Conservation (phyloP, 1,140 invertebrate species). For the Anastatus disparis region DNA sequence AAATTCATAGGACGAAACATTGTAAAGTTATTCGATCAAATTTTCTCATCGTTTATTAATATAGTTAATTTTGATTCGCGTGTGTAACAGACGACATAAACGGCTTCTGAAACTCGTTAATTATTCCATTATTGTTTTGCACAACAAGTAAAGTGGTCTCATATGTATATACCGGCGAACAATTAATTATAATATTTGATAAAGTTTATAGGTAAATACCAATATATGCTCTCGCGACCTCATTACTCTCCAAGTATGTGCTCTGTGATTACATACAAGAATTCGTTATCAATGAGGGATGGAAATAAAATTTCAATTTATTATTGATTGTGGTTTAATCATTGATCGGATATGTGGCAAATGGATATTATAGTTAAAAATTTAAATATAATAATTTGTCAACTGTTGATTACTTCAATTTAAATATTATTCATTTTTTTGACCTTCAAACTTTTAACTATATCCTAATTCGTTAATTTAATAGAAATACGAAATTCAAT, state of each 20-base stretch:
- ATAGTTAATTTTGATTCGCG: not conserved
- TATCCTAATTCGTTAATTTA: too few species aligned
- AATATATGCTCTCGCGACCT: slow-evolving; percentile 3
- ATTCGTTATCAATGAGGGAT: slow-evolving; percentile 10
- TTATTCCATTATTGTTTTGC: slow-evolving; percentile 32
- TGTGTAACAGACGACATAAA: not conserved
- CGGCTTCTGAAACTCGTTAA: slow-evolving; percentile 25
- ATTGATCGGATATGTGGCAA: not conserved
- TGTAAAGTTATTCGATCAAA: not conserved
- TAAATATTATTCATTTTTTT: too few species aligned
- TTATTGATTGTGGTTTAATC: slow-evolving; percentile 2
- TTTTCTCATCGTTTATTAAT: not conserved
- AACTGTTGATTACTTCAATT: not conserved
- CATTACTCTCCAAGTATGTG: slow-evolving; percentile 1
- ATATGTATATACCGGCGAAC: slow-evolving; percentile 3
- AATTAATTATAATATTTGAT: slow-evolving; percentile 41
- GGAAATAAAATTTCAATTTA: slow-evolving; percentile 4
- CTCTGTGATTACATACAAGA: slow-evolving; percentile 27
- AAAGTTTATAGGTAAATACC: slow-evolving; percentile 14
- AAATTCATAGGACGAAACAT: too few species aligned
- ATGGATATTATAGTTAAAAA: not conserved
- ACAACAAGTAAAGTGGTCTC: not conserved
- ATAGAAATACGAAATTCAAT: too few species aligned
- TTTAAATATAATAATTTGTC: not conserved
- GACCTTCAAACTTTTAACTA: too few species aligned